Conservation (phyloP, 2,113 vertebrate species). For the Pantherophis guttatus region DNA sequence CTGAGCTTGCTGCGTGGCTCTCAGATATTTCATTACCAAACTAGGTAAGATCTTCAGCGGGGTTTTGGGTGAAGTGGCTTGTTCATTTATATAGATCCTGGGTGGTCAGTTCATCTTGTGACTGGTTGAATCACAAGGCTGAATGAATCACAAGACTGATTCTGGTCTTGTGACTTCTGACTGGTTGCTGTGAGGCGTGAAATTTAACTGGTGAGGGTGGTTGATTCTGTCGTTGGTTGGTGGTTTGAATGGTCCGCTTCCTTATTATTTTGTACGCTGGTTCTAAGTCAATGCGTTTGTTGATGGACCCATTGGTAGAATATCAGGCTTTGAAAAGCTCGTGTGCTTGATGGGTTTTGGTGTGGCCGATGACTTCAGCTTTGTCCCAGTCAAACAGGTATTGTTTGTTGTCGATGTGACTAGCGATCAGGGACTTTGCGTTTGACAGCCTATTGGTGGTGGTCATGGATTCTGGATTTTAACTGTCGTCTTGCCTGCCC, state of each 20-base stretch:
- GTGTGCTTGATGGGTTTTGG: neutral
- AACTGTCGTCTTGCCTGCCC: neutral
- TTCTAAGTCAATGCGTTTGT: neutral
- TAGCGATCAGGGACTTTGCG: neutral
- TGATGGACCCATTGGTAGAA: neutral
- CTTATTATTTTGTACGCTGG: neutral
- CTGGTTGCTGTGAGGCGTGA: neutral
- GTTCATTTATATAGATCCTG: neutral
- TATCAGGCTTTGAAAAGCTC: neutral
- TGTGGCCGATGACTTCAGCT: neutral
- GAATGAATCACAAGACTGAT: neutral
- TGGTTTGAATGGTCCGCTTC: neutral
- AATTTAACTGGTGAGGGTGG: neutral
- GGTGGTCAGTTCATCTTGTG: neutral
- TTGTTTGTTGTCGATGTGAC: neutral
- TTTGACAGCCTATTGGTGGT: neutral
- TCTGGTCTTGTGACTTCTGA: neutral
- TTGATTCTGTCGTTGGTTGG: neutral
- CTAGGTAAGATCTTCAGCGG: neutral
- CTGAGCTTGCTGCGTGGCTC: neutral
- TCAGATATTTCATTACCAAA: neutral
- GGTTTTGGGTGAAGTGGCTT: neutral
- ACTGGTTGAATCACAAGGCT: neutral
- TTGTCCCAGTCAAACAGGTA: neutral
- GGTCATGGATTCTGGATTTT: neutral